Conservation (phyloP, 2,113 vertebrate species). For the Salminus brasiliensis region DNA sequence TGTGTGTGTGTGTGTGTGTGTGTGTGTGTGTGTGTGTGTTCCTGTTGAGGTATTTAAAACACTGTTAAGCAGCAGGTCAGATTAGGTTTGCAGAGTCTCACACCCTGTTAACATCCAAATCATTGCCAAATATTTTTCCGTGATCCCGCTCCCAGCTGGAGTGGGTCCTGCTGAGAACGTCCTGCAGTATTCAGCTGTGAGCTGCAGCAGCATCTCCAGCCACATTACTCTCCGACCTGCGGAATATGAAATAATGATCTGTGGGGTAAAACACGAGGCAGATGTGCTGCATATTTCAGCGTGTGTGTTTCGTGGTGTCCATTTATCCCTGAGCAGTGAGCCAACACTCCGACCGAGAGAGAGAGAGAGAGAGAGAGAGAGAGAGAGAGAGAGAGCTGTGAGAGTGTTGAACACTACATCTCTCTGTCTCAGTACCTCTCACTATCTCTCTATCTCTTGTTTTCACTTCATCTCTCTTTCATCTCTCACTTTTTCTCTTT, state of each 20-base stretch:
- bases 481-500: no score
- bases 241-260: conserved; percentile 9
- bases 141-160: neutral
- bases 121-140: neutral
- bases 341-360: no score
- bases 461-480: no score
- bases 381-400: neutral
- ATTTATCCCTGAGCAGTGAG: neutral
- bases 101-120: neutral
- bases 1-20: conserved; percentile 7
- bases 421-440: no score
- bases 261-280: neutral
- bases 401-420: no score
- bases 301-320: neutral
- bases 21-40: neutral
- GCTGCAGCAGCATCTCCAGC: neutral
- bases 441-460: no score
- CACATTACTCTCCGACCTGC: neutral
- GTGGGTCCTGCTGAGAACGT: neutral
- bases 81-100: neutral
- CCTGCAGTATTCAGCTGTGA: neutral
- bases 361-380: neutral
- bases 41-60: neutral
- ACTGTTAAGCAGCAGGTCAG: neutral
- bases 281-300: conserved; percentile 4